Evolutionary conservation across 2,888 invertebrate species (phyloP).

Genomic region (Luperina nickerlii): DNA sequence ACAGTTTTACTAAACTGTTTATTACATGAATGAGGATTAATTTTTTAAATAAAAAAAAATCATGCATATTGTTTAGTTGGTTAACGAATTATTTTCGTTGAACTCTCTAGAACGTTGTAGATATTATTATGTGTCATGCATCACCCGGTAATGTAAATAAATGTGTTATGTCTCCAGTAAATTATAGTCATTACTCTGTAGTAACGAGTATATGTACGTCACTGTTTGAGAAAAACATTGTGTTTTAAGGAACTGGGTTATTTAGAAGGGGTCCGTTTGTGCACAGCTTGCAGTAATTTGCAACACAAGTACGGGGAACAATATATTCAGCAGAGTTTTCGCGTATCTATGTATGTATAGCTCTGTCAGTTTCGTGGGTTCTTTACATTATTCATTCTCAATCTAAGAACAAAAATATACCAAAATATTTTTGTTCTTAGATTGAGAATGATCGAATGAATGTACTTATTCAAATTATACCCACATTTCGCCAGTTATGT

Average conservation of each 20-base stretch:
- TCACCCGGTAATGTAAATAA: background rate
- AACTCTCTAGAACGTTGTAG: background rate
- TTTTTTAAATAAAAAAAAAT: too few species aligned
- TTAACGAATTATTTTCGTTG: background rate
- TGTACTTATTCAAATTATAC: too few species aligned
- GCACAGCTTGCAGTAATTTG: constrained; percentile 26
- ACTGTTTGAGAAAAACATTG: background rate
- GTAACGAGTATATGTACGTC: too few species aligned
- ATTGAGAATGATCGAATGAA: too few species aligned
- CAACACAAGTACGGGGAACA: background rate
- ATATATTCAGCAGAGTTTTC: background rate
- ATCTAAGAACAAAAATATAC: background rate
- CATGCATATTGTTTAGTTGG: background rate
- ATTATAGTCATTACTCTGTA: background rate
- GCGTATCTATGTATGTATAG: background rate
- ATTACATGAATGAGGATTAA: too few species aligned
- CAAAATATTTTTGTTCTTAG: too few species aligned
- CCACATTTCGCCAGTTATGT: background rate
- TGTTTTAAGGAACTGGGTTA: background rate
- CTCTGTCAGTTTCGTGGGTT: background rate
- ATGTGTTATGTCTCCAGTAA: background rate
- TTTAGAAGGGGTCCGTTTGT: background rate
- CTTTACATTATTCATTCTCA: background rate
- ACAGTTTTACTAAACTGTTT: too few species aligned
- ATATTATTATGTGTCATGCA: background rate